These are phyloP conservation scores for Labrus mixtus DNA, from an alignment of 2,113 vertebrate species.

Conservation along the genomic window DNA sequence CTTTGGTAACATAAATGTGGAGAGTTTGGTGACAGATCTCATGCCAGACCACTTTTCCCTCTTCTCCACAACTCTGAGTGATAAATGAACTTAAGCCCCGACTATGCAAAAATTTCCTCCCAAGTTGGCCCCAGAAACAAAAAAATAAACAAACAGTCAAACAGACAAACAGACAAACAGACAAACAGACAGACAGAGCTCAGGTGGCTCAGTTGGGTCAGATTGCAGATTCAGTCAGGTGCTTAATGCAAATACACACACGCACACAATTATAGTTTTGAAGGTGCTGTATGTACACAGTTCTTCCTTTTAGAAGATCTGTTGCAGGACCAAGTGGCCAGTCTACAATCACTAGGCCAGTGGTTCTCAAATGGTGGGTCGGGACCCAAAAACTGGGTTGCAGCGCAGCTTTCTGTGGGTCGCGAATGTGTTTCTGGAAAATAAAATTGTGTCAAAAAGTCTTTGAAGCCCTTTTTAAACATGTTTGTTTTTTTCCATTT, in stretches of 20 bases:
- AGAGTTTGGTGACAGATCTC: slow-evolving; percentile 64
- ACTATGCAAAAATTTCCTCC: slow-evolving; percentile 67
- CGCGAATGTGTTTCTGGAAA: no score
- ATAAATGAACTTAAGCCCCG: slow-evolving; percentile 61
- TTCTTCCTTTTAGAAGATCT: neutral
- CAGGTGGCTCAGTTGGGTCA: slow-evolving; percentile 10
- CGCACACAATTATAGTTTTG: neutral
- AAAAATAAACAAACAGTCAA: neutral
- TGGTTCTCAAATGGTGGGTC: no score
- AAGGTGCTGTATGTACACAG: neutral
- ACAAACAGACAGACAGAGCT: neutral
- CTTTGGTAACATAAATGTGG: slow-evolving; percentile 62
- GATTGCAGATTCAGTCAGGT: neutral
- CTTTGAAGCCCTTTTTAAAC: no score
- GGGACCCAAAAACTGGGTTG: no score
- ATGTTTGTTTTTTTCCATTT: no score
- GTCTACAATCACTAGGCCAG: neutral
- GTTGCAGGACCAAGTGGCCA: neutral
- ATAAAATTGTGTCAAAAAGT: no score
- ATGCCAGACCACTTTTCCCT: slow-evolving; percentile 63
- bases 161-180: no score
- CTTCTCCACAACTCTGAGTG: slow-evolving; percentile 49
- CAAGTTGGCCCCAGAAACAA: slow-evolving; percentile 12
- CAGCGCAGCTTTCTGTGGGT: no score
- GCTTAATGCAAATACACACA: neutral